Evolutionary conservation across 64 coral and sea anemone genomes (phyloP), one percentile per base, ranked within the genome.

Genomic region (Hydrozoanthus tunicans): DNA sequence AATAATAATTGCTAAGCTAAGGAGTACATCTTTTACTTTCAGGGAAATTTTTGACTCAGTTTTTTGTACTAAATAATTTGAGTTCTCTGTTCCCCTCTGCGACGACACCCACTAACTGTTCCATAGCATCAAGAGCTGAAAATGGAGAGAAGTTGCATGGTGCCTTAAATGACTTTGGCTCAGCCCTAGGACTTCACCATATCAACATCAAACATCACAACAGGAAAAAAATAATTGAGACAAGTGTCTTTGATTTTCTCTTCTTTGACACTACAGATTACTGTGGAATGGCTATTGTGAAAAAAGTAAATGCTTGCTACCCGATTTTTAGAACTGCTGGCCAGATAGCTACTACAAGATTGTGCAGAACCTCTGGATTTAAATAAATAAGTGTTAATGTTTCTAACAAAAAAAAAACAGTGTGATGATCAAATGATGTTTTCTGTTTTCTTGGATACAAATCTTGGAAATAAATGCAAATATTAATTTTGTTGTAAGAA

Each of bases 21-120:
- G 69, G 17, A 72, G 69, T 25, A 72, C 69, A 72, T 72, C 69
- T 6, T 72, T 72, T 32, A 72, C 69, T 72, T 72, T 72, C 25
- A 72, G n/a, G 26, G 69, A 72, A 72, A 72, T 20, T 72, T 25
- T 13, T 15, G 17, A 65, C 63, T 65, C 11, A 65, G 63, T 43
- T 4, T 65, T 65, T 65, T 65, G 63, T 11, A 65, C 3, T 12
- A 65, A 65, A 65, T 65, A 65, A 65, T 65, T 65, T 13, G 63
- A 65, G 10, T 65, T 65, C 63, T 65, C 63, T 65, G 63, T 65
- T 65, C 63, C 63, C 7, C 63, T 70, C 68, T 24, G 68, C 68
- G 68, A 70, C 4, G 8, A 23, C 68, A 70, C n/a, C 68, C 25
- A 24, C n/a, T 70, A 70, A 70, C 25, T 70, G 68, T 70, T 70